Evolutionary conservation across 2,797 vertebrate species (phyloP), one percentile per base, ranked within the genome.

Genomic region (Acridotheres tristis): DNA sequence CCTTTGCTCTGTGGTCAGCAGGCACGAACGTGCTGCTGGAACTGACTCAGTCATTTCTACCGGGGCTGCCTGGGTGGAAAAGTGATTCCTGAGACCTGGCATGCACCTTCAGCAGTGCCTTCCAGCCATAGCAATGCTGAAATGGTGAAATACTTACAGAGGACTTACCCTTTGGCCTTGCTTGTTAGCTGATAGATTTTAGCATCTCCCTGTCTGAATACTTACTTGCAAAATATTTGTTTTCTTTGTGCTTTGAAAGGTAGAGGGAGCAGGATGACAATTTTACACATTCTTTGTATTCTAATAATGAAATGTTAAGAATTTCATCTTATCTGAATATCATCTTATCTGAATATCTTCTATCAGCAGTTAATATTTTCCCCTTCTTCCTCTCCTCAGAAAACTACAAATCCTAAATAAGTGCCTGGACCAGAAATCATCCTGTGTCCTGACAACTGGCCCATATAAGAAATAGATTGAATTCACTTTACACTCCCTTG

Each of bases 401-500:
- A 90, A 96, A 54, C 9, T 71, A 48, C n/a, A 87, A 80, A 83
- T 75, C 20, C 43, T 66, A 62, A 68, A 85, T 63, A 90, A 82
- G 90, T 45, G 26, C 36, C 57, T 83, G 30, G 53, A 77, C 32
- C 16, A 75, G 34, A 26, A 78, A 69, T 61, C 18, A 90, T 13
- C 10, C 54, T 71, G 13, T 50, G 26, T 88, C 55, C 58, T 0
- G 4, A 88, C 40, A 94, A 61, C 34, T 86, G 75, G 51, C 13
- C 69, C 26, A 30, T 29, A 29, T 42, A 65, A 23, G 20, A 88
- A 87, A 54, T 9, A 48, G 53, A 85, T 16, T 66, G 42, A 48
- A 85, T 83, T 95, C 25, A 87, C 43, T 93, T 83, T 78, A 63
- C 5, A 29, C 3, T 80, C 86, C 40, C 55, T 59, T n/a, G 29